Conservation (phyloP, 2,113 vertebrate species). For the Laticauda laticaudata region DNA sequence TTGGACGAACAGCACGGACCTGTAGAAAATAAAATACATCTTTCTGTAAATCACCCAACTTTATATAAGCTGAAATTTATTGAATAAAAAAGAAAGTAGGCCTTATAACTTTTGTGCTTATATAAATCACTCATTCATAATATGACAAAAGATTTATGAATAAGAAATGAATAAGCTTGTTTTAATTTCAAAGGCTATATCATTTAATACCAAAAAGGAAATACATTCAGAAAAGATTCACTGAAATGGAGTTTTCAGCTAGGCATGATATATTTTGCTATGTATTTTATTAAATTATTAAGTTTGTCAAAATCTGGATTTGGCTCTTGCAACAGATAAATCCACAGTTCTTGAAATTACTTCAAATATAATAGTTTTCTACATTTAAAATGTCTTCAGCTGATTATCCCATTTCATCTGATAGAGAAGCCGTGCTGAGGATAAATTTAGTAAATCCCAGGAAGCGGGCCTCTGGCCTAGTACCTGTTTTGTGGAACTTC, state of each 20-base stretch:
- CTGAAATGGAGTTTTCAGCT: not conserved
- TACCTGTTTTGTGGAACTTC: not conserved
- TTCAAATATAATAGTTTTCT: not conserved
- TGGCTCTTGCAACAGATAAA: not conserved
- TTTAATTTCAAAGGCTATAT: not conserved
- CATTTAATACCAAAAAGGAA: not conserved
- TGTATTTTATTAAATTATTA: not conserved
- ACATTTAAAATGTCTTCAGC: not conserved
- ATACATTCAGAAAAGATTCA: not conserved
- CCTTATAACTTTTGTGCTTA: not conserved
- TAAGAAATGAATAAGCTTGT: not conserved
- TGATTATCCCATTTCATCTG: not conserved
- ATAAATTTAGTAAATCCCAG: not conserved
- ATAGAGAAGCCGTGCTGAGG: not conserved
- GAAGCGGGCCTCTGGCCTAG: not conserved
- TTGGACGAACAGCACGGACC: conserved; percentile 94
- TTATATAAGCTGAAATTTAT: accelerated
- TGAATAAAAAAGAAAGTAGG: not conserved
- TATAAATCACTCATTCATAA: not conserved
- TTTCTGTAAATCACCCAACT: accelerated
- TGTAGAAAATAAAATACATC: conserved; percentile 49
- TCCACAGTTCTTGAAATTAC: not conserved
- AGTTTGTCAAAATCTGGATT: not conserved
- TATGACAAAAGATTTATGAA: not conserved
- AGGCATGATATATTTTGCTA: not conserved